Percentiles rank a stretch among this genome's conserved stretches.
Evolutionary conservation across 2,797 vertebrate genomes (phyloP).

Genomic region (Acipenser ruthenus): DNA sequence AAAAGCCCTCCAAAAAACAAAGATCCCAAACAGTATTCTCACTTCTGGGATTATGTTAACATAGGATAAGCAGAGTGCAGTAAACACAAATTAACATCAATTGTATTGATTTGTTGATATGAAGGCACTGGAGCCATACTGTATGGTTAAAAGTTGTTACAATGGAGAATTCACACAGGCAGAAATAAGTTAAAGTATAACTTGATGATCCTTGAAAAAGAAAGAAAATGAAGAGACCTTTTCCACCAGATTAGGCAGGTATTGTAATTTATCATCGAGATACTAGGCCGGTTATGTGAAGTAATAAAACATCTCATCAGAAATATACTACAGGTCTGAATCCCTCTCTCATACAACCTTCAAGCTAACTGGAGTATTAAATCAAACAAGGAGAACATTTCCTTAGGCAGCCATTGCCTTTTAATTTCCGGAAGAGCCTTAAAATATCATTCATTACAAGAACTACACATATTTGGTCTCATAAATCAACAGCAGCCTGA

Average conservation of each 20-base stretch:
- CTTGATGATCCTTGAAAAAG: slow-evolving; percentile 71
- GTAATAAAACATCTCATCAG: slow-evolving; percentile 99
- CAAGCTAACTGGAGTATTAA: slow-evolving; percentile 98
- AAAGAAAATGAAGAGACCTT: slow-evolving; percentile 81
- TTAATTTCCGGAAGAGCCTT: slow-evolving; percentile 99
- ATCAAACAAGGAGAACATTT: slow-evolving; percentile 99
- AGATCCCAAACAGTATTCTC: no score
- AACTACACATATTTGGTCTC: slow-evolving; percentile 99
- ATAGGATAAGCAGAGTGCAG: background rate
- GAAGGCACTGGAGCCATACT: no score
- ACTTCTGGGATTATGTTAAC: no score
- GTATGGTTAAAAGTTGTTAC: background rate
- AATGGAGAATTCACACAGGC: slow-evolving; percentile 1
- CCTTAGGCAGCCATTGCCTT: slow-evolving; percentile 99
- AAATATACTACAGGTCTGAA: slow-evolving; percentile 98
- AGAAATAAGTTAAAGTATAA: slow-evolving; percentile 63
- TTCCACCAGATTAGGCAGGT: slow-evolving; percentile 75
- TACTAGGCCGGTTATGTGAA: slow-evolving; percentile 94
- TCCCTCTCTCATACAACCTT: slow-evolving; percentile 98
- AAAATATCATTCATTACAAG: slow-evolving; percentile 99
- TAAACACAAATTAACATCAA: background rate
- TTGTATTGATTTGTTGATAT: background rate
- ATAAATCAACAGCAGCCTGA: slow-evolving; percentile 99
- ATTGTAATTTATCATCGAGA: slow-evolving; percentile 96
- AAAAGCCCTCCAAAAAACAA: no score